phyloP scores from a whole-genome alignment of 2,888 invertebrate species.

The Cheilosia grossa region DNA sequence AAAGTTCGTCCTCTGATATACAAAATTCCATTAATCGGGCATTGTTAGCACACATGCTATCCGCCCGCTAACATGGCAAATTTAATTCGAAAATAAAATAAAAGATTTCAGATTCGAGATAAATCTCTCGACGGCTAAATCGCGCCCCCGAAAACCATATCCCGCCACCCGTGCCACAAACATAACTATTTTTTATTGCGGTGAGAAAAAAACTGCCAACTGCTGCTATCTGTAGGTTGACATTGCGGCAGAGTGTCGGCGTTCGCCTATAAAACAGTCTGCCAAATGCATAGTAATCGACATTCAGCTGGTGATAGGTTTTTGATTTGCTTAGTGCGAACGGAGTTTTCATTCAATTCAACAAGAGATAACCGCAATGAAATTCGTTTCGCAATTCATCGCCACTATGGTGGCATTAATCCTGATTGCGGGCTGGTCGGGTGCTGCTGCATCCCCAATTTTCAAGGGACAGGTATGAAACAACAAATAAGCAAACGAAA shows the following conservation, averaged over 20 bases:
- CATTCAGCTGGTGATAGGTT: constrained; percentile 27
- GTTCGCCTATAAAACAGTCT: constrained; percentile 17
- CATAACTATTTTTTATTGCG: not conserved
- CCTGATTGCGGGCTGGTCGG: constrained; percentile 33
- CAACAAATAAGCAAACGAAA: not conserved
- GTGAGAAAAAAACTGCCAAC: not conserved
- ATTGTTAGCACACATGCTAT: constrained; percentile 1
- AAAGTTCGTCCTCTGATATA: not conserved
- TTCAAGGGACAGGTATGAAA: not conserved
- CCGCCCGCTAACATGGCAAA: constrained; percentile 10
- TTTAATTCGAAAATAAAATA: not conserved
- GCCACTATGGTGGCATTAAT: constrained; percentile 32
- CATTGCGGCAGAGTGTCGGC: not conserved
- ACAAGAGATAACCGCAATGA: constrained; percentile 48
- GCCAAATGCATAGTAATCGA: constrained; percentile 23
- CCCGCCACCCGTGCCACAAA: no score
- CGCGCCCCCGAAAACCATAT: not conserved
- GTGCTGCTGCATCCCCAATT: constrained; percentile 8
- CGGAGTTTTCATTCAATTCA: constrained; percentile 49
- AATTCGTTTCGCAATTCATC: constrained; percentile 54
- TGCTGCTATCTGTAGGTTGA: not conserved
- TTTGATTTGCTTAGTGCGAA: constrained; percentile 64
- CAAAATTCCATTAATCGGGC: not conserved
- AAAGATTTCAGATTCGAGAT: not conserved
- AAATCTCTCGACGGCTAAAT: not conserved